A percentile compares a stretch with the other conserved stretches of the same genome.
Evolutionary conservation across 2,113 vertebrate genomes (phyloP).

Genomic region (Leptosomus discolor): DNA sequence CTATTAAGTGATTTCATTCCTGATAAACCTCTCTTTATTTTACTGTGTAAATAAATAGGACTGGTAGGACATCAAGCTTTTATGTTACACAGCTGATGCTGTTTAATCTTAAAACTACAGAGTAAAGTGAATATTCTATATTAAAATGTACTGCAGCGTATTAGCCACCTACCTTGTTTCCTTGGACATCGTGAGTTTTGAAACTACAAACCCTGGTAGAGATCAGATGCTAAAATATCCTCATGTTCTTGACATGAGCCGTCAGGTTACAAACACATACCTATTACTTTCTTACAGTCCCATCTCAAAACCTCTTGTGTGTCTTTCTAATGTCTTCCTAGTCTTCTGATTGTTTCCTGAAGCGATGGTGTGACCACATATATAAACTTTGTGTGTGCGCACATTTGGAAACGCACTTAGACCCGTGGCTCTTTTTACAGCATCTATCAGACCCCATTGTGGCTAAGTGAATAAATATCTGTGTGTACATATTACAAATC

Average conservation of each 20-base stretch:
- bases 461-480: not conserved
- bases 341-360: not conserved
- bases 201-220: not conserved
- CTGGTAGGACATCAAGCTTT: not conserved
- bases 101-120: not conserved
- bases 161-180: not conserved
- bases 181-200: not conserved
- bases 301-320: not conserved
- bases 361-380: not conserved
- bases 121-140: not conserved
- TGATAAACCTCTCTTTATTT: not conserved
- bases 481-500: not conserved
- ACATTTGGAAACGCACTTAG: not conserved
- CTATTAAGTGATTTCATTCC: not conserved
- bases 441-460: not conserved
- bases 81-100: not conserved
- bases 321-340: not conserved
- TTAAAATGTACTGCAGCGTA: not conserved
- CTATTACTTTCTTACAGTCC: not conserved
- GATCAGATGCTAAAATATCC: not conserved
- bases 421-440: not conserved
- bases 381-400: rapidly evolving
- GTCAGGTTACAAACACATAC: not conserved
- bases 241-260: not conserved
- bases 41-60: not conserved